phyloP scores from a whole-genome alignment of 2,797 vertebrate species.

The Hylomyscus alleni region DNA sequence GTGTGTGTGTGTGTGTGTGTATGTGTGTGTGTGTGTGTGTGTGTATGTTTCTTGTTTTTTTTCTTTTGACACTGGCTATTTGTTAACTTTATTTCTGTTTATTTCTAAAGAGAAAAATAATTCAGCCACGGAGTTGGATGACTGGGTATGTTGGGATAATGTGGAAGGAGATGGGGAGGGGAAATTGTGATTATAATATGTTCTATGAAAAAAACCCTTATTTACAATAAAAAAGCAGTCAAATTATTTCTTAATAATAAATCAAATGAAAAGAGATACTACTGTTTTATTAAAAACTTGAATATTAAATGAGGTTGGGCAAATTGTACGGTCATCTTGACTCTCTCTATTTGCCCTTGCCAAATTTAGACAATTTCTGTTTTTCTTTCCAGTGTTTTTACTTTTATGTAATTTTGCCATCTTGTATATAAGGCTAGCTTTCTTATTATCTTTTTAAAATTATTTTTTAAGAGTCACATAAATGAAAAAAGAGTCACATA shows the following conservation, averaged over 20 bases:
- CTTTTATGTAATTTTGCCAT: conserved; percentile 4
- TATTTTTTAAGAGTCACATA: background rate
- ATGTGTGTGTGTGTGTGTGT: background rate
- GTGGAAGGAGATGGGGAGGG: background rate
- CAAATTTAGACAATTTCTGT: background rate
- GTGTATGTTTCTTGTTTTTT: background rate
- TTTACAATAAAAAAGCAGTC: background rate
- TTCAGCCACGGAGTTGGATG: background rate
- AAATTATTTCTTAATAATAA: conserved; percentile 1
- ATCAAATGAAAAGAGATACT: background rate
- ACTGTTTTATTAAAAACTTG: conserved; percentile 1
- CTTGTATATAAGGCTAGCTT: background rate
- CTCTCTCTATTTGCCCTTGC: background rate
- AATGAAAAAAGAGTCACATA: background rate
- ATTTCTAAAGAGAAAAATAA: background rate
- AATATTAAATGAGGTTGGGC: background rate
- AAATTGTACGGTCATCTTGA: conserved; percentile 9
- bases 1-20: background rate
- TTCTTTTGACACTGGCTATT: background rate
- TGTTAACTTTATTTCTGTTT: background rate
- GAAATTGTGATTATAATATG: background rate
- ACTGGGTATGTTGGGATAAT: background rate
- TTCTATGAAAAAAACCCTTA: too few relatives aligned
- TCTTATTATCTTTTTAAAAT: conserved; percentile 25
- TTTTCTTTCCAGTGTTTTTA: background rate